These are phyloP conservation scores for Chroicocephalus ridibundus DNA, from an alignment of 2,113 vertebrate species.

Conservation along the genomic window DNA sequence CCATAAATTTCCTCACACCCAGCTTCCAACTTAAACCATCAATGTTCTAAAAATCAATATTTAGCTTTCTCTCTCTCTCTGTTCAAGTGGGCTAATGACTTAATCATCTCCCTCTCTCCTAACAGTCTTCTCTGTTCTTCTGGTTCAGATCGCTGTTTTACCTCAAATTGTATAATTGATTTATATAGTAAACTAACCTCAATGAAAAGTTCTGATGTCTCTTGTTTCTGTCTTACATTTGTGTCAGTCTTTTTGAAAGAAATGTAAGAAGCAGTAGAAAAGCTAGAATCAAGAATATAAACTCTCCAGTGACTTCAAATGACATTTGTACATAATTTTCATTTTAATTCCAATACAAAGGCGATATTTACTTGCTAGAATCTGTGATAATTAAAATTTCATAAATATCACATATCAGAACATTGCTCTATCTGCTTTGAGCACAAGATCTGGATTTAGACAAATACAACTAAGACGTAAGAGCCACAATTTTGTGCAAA, in stretches of 20 bases:
- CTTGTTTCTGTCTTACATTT: background rate
- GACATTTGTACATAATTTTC: background rate
- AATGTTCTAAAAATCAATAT: conserved; percentile 12
- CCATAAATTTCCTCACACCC: background rate
- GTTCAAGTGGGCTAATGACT: background rate
- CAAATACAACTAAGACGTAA: background rate
- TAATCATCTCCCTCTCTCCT: background rate
- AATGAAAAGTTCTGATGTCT: background rate
- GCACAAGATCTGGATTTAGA: background rate
- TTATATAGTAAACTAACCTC: background rate
- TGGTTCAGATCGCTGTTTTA: background rate
- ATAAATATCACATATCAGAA: background rate
- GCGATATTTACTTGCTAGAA: background rate
- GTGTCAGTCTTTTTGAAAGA: background rate
- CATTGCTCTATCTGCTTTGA: background rate
- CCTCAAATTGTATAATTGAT: background rate
- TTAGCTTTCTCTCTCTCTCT: background rate
- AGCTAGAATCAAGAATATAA: background rate
- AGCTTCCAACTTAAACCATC: background rate
- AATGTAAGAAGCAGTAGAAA: background rate
- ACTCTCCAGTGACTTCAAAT: background rate
- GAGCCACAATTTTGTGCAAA: background rate
- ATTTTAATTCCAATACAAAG: background rate
- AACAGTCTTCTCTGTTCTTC: background rate
- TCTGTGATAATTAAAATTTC: background rate